Evolutionary conservation across 2,113 vertebrate genomes (phyloP), one percentile per base, ranked within the genome.

Genomic region (Sphaerodactylus townsendi): DNA sequence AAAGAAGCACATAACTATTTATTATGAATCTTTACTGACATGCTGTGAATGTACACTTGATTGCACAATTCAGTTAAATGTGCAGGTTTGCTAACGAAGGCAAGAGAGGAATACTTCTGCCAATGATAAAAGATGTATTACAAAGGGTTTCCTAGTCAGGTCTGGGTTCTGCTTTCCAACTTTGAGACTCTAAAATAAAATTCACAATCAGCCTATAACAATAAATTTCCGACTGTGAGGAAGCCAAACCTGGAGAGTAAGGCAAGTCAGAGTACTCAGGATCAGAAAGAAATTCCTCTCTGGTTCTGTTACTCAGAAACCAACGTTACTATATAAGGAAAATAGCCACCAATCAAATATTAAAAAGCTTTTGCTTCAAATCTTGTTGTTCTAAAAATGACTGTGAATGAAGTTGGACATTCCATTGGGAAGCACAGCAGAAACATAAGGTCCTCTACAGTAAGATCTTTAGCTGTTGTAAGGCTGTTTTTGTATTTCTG

Each of bases 1-100:
- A 92, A 80, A 2, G 0, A 85, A 83, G 86, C 64, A 69, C 87
- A 1, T 91, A 77, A 66, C 30, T 91, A 82, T 88, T 88, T 75
- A 82, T 85, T 87, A 79, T 9, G 82, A 62, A 83, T 87, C 33
- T 71, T 87, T 33, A 13, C 86, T 90, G 91, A 72, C 90, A 89
- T 85, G 64, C 85, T 83, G 5, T 77, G 46, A 85, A 75, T 86
- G 19, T 15, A 39, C 71, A 41, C 89, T 85, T 33, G 83, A 86
- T 86, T 86, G n/a, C 75, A 19, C 77, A 65, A 23, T 84, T 91
- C 88, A 84, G 80, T 68, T 85, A 85, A 84, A 90, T 76, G 79
- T 79, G 23, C 69, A 84, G n/a, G 17, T 79, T 92, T 93, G 86
- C 87, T 66, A 84, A 53, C 48, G 87, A 70, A 21, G 59, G 33